Evolutionary conservation across 2,113 vertebrate genomes (phyloP).

Genomic region (Pseudorectes ferrugineus): DNA sequence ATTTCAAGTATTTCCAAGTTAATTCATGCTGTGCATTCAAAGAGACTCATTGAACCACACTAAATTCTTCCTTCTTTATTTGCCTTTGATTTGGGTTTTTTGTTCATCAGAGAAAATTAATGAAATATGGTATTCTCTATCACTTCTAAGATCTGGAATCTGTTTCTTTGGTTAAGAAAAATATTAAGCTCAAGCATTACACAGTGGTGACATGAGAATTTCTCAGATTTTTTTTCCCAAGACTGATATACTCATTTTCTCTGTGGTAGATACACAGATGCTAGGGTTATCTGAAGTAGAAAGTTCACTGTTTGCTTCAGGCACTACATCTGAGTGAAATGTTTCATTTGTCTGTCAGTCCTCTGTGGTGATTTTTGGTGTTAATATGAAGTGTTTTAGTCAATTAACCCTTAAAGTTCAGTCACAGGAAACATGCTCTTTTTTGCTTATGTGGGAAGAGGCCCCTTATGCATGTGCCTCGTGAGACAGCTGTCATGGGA

Average conservation of each 20-base stretch:
- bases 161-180: conserved; percentile 29
- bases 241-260: conserved; percentile 19
- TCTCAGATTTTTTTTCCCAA: not conserved
- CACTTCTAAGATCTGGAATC: not conserved
- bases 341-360: conserved; percentile 24
- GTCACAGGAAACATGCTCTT: not conserved
- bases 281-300: conserved; percentile 29
- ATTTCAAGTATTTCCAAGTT: not conserved
- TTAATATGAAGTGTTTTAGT: not conserved
- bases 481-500: not conserved
- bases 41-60: not conserved
- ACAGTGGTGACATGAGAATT: conserved; percentile 10
- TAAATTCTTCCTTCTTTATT: not conserved
- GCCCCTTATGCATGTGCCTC: not conserved
- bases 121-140: not conserved
- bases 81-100: not conserved
- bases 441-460: not conserved
- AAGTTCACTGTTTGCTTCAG: conserved; percentile 51
- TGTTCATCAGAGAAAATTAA: not conserved
- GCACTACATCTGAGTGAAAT: conserved; percentile 51
- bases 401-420: conserved; percentile 3
- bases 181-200: not conserved
- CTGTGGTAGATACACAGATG: conserved; percentile 12
- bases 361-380: not conserved
- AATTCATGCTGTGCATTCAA: not conserved